These are phyloP conservation scores for Strix aluco DNA, from an alignment of 2,113 vertebrate species.

Conservation along the genomic window DNA sequence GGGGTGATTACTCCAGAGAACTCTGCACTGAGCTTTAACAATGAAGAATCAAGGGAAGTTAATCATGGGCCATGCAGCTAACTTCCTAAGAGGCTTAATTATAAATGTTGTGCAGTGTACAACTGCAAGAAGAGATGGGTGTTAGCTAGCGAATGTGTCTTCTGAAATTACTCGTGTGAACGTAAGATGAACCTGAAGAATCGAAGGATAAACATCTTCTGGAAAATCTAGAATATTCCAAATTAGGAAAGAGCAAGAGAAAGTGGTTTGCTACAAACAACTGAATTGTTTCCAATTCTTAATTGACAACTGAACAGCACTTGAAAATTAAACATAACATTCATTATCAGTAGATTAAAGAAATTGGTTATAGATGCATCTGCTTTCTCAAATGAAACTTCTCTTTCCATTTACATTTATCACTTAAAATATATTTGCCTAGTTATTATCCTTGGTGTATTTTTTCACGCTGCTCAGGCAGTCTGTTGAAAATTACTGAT, in stretches of 20 bases:
- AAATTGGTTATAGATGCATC: neutral
- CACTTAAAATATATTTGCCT: neutral
- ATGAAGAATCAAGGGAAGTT: conserved; percentile 48
- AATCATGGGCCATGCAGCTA: neutral
- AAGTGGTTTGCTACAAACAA: neutral
- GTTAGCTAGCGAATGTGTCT: neutral
- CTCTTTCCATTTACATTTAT: conserved; percentile 1
- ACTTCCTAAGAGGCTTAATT: conserved; percentile 66
- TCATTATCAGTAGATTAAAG: neutral
- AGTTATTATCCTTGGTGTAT: neutral
- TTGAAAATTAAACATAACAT: conserved; percentile 3
- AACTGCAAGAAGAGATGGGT: conserved; percentile 16
- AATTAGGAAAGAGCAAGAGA: neutral
- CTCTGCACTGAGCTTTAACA: conserved; percentile 21
- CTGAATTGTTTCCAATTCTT: neutral
- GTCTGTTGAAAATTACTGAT: conserved; percentile 17
- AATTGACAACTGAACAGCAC: neutral
- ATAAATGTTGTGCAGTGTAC: conserved; percentile 27
- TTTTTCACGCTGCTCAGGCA: neutral
- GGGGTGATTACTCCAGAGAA: conserved; percentile 15
- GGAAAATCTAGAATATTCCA: neutral
- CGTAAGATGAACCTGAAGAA: neutral
- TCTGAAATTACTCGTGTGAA: neutral
- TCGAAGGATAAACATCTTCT: neutral
- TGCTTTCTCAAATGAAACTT: conserved; percentile 13